Base-by-base conservation (phyloP, 30 jellyfish, hydroid and myxozoan genomes). In the Euphysa ruthae region DNA sequence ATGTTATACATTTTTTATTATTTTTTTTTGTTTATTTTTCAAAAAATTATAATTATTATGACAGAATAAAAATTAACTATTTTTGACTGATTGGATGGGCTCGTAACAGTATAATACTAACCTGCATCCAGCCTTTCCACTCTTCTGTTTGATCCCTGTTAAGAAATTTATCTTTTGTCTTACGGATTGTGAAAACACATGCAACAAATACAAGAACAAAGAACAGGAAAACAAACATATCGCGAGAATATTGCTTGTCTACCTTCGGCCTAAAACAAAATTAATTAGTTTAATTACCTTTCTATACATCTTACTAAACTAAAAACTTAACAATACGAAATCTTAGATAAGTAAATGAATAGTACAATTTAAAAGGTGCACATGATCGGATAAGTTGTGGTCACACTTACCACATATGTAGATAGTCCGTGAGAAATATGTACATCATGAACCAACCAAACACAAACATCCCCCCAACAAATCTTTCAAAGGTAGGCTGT, bases 101-200 rank as follows among this genome's bases (percentile, higher is more conserved):
- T n/a, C n/a, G n/a, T n/a, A n/a, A 6, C 4, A 2, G 23, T 2
- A 2, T 5, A 46, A 2, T 46, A 5, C 73, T 32, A 72, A 88
- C 97, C 95, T 88, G 97, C 97, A 88, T 88, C 97, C 97, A 88
- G 26, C 97, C 97, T 44, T 88, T 88, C 97, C 97, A 88, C 64
- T 88, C 97, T 62, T 88, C 97, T 1, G 97, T 88, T 55, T 88
- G 97, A 63, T 88, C 97, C 51, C 97, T 58, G 84, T 80, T 75
- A 15, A 88, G 27, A 15, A 88, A 57, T 44, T 68, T 74, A 25
- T 88, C 97, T 20, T 64, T 55, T 23, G 94, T 81, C 72, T 58
- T 75, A 20, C 63, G 66, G 16, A 80, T 61, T 4, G 93, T 66
- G 56, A 88, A 88, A 1, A 88, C 69, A 27, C 70, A 63, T 5